Base-by-base conservation (phyloP, 1,140 invertebrate genomes). In the Eriocheir sinensis region DNA sequence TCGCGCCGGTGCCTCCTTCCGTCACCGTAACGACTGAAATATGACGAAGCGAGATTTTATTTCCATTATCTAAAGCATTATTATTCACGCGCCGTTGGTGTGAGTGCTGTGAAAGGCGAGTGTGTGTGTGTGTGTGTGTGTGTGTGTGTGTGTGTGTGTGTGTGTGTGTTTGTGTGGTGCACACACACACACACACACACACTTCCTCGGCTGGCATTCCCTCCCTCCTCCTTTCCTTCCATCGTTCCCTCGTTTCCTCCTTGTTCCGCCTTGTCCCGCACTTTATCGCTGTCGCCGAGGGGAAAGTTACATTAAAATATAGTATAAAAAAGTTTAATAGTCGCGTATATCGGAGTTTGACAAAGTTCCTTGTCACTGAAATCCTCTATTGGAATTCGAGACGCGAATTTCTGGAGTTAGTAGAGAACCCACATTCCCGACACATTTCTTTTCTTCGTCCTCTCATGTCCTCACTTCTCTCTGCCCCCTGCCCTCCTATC, bases 361-460 rank as follows among this genome's bases (percentile, higher is more conserved):
- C 60, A 72, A 72, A 72, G 60, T 72, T 72, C 27, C 60, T n/a
- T 72, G 60, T 72, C 60, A 72, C 27, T n/a, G 60, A 72, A 72
- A 72, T 72, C 27, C 27, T n/a, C 27, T 72, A 72, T 72, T 72
- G 60, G 21, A 72, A 27, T 72, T 27, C 21, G 60, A n/a, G 21
- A n/a, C 60, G 60, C 60, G 60, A 72, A 72, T 72, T n/a, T 72
- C 21, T 72, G 21, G n/a, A 72, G 60, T 72, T 72, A 72, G 60
- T n/a, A 1, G 27, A 72, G 60, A 72, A 21, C 27, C 60, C 60
- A 72, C 60, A 72, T 72, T 72, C 60, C 27, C 27, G 27, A 72
- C 21, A 72, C 27, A 72, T 72, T 72, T 72, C 60, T n/a, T n/a
- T 72, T 72, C 60, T n/a, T 21, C 60, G 21, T 72, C 21, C 60